Base-by-base conservation (phyloP, 1,140 invertebrate genomes). In the Polypedilum pembai region DNA sequence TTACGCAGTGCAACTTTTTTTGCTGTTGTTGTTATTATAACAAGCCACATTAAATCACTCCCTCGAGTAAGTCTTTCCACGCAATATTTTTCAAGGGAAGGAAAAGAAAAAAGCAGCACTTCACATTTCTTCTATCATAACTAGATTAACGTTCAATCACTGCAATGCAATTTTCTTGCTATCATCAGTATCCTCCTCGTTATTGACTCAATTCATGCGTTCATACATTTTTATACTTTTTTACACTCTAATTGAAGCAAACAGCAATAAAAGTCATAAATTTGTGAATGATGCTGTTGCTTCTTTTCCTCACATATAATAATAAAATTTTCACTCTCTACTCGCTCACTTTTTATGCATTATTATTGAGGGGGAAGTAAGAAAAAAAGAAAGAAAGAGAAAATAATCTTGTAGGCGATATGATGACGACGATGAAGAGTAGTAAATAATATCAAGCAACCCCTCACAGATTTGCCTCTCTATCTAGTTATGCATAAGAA, bases 261-360 rank as follows among this genome's bases (percentile, higher is more conserved):
- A 69, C n/a, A 69, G 65, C 65, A 69, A 69, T 69, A 69, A 69
- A 69, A 69, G 18, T 69, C 65, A 18, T 69, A 69, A 20, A 69
- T 69, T 56, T 56, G 24, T 5, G 24, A 33, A 33, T 33, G 45
- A 56, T 56, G 45, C 45, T 56, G 45, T 56, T 56, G 45, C 45
- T 56, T 56, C 45, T 12, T 56, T 8, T 45, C 15, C 45, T 56
- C 24, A 33, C 24, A 33, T 33, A 33, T 33, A 1, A 33, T 33
- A 33, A 33, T 33, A 33, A 5, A 33, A 33, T 33, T 33, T 33
- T 33, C 45, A 56, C 45, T 56, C 45, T 56, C 45, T 56, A n/a
- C n/a, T n/a, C n/a, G n/a, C n/a, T n/a, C n/a, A n/a, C 24, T 33
- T 33, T 33, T 33, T 33, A 33, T 33, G 24, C 1, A 33, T 33